A percentile compares a stretch with the other conserved stretches of the same genome.
These are phyloP conservation scores for Rhombomys opimus DNA, from an alignment of 2,113 vertebrate species.

Conservation along the genomic window DNA sequence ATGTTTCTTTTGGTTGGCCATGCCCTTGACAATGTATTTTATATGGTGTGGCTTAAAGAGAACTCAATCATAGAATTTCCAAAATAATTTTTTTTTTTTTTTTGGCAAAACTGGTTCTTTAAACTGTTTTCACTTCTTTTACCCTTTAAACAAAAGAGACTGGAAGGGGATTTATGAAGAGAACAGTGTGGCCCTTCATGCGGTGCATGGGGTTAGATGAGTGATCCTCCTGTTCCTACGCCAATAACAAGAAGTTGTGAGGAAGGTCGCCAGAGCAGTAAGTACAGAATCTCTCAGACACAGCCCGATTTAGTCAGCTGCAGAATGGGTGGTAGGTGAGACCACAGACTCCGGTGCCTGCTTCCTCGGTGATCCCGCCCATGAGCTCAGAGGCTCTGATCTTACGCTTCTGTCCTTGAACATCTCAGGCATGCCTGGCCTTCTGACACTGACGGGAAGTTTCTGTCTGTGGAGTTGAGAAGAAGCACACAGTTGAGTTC, in stretches of 20 bases:
- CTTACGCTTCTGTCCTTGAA: background rate
- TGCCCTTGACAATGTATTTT: slow-evolving; percentile 40
- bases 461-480: background rate
- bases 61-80: background rate
- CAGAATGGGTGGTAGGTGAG: background rate
- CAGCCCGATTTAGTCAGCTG: background rate
- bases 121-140: background rate
- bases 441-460: background rate
- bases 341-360: background rate
- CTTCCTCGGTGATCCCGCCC: background rate
- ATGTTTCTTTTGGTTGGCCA: background rate
- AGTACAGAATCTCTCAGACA: background rate
- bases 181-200: background rate
- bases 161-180: background rate
- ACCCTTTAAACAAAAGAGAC: background rate
- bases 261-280: background rate
- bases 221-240: background rate
- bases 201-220: background rate
- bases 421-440: background rate
- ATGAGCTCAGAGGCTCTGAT: background rate
- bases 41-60: slow-evolving; percentile 23
- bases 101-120: slow-evolving; percentile 15
- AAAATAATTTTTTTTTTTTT: background rate
- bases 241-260: background rate
- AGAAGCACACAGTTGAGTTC: background rate